These are phyloP conservation scores for Hermaeophaga mercurialis DNA, from an alignment of 2,888 invertebrate species.

Conservation along the genomic window DNA sequence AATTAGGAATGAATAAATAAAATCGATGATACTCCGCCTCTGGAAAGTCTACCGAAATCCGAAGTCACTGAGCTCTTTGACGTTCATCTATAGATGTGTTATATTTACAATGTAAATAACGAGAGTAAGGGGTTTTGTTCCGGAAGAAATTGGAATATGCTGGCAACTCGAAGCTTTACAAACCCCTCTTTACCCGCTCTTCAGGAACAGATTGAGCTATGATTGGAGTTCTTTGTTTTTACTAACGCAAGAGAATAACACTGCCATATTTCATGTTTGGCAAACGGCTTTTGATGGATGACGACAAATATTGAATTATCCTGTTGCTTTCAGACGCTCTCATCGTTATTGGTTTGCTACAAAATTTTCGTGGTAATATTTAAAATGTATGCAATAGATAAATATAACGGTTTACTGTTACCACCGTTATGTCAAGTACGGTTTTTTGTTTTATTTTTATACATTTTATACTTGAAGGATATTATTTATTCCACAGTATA, in stretches of 20 bases:
- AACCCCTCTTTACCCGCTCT: neutral
- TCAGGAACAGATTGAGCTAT: constrained; percentile 4
- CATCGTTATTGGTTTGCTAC: constrained; percentile 12
- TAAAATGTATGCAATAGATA: too few species aligned
- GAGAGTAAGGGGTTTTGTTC: constrained; percentile 13
- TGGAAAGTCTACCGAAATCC: neutral
- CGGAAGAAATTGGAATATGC: constrained; percentile 19
- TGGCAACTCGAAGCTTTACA: constrained; percentile 3
- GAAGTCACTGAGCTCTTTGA: constrained; percentile 9
- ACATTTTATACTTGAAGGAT: too few species aligned
- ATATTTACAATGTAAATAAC: constrained; percentile 22
- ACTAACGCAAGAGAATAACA: constrained; percentile 13
- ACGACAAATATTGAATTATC: constrained; percentile 25
- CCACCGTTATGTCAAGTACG: too few species aligned
- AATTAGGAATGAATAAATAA: too few species aligned
- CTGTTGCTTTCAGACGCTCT: constrained; percentile 17
- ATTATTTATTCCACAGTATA: too few species aligned
- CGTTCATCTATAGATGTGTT: constrained; percentile 17
- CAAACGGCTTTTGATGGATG: constrained; percentile 22
- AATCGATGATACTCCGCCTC: neutral
- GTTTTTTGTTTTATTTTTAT: too few species aligned
- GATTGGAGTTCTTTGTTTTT: constrained; percentile 24
- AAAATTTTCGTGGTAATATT: too few species aligned
- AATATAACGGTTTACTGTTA: too few species aligned
- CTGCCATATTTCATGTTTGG: constrained; percentile 16